Evolutionary conservation across 2,113 vertebrate species (phyloP).

Genomic region (Sinocyclocheilus maitianheensis): DNA sequence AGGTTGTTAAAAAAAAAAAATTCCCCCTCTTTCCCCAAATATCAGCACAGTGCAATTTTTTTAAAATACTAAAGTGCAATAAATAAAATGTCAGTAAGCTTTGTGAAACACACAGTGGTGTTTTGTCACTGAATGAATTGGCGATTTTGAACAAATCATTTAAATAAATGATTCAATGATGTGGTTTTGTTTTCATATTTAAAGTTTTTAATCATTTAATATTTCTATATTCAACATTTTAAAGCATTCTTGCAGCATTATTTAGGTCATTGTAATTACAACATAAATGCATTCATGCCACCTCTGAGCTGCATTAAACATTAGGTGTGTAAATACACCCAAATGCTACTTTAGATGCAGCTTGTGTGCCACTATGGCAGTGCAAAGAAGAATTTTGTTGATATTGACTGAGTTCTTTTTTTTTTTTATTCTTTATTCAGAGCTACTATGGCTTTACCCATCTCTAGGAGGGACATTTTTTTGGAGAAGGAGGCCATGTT

Average conservation of each 20-base stretch:
- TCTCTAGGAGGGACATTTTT: slow-evolving; percentile 92
- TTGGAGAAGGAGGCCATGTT: slow-evolving; percentile 95
- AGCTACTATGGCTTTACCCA: slow-evolving; percentile 81
- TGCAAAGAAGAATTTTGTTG: background rate
- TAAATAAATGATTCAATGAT: background rate
- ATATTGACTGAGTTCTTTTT: background rate
- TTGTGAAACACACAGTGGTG: background rate
- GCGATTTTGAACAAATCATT: background rate
- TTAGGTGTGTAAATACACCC: background rate
- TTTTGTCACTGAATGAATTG: background rate
- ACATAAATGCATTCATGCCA: background rate
- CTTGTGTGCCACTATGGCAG: background rate
- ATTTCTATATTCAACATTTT: background rate
- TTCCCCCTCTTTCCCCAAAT: too few species aligned
- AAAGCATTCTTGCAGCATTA: background rate
- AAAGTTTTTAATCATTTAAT: background rate
- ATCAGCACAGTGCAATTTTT: background rate
- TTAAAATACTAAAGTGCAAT: too few species aligned
- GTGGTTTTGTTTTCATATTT: background rate
- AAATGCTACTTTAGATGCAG: background rate
- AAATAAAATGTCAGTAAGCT: background rate
- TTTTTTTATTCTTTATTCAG: slow-evolving; percentile 63
- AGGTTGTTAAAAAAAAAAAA: background rate
- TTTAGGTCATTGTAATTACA: background rate
- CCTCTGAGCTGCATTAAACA: background rate